Percentiles rank a stretch among this genome's conserved stretches.
phyloP scores from a whole-genome alignment of 2,113 vertebrate species.

The Nerophis lumbriciformis region DNA sequence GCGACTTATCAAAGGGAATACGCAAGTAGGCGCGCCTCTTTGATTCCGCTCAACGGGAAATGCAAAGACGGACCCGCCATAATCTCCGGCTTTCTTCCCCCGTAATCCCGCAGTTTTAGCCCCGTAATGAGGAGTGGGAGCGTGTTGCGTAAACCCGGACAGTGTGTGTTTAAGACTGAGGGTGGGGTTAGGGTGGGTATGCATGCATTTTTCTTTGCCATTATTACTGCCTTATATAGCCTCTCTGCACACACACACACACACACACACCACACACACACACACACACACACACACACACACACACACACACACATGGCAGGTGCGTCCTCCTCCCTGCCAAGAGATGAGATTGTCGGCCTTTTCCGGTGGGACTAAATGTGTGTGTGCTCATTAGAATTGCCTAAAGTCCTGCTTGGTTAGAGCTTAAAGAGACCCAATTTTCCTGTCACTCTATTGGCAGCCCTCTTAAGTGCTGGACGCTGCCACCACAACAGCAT shows the following conservation, averaged over 20 bases:
- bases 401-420: constrained; percentile 19
- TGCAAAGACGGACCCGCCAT: constrained; percentile 40
- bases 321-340: constrained; percentile 11
- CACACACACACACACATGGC: background rate
- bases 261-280: background rate
- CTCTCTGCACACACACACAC: background rate
- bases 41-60: constrained; percentile 51
- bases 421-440: constrained; percentile 16
- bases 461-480: constrained; percentile 33
- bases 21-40: constrained; percentile 47
- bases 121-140: constrained; percentile 53
- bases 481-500: constrained; percentile 20
- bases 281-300: background rate
- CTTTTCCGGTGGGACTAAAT: constrained; percentile 25
- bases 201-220: background rate
- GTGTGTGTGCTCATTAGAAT: constrained; percentile 33
- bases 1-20: constrained; percentile 64
- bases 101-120: constrained; percentile 58
- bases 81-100: constrained; percentile 53
- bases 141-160: constrained; percentile 46
- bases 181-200: constrained; percentile 35
- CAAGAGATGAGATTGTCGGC: constrained; percentile 26
- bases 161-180: background rate
- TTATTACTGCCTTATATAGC: background rate
- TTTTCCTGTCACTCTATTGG: constrained; percentile 31